Percentiles rank a stretch among this genome's conserved stretches.
Evolutionary conservation across 1,140 invertebrate genomes (phyloP).

Genomic region (Paracyclopina nana): DNA sequence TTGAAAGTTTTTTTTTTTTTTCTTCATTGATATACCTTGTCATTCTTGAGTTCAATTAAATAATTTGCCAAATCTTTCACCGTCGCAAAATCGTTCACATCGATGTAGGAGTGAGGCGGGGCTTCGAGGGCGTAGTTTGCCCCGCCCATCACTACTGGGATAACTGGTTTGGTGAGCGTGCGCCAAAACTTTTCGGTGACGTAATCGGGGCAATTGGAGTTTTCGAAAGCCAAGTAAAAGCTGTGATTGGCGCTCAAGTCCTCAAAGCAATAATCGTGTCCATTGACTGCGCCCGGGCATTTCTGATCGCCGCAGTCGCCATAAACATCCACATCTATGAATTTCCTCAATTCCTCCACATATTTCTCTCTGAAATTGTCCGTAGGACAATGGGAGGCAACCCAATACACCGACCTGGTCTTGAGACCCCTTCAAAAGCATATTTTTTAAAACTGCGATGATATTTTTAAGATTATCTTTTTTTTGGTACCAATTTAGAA

Average conservation of each 20-base stretch:
- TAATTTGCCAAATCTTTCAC: constrained; percentile 23
- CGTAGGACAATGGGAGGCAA: too few relatives aligned
- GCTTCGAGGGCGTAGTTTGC: too few relatives aligned
- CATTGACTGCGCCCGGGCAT: constrained; percentile 19
- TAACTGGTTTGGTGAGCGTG: constrained; percentile 21
- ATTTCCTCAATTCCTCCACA: too few relatives aligned
- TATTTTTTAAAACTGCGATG: too few relatives aligned
- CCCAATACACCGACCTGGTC: too few relatives aligned
- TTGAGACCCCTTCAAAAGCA: too few relatives aligned
- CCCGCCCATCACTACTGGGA: constrained; percentile 25
- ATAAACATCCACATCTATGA: constrained; percentile 31
- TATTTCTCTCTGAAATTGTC: too few relatives aligned
- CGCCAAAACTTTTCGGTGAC: constrained; percentile 29
- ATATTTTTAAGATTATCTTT: too few relatives aligned
- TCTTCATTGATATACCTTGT: too few relatives aligned
- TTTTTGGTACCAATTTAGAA: too few relatives aligned
- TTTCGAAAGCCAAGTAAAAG: constrained; percentile 31
- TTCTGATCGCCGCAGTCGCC: constrained; percentile 26
- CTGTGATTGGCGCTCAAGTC: constrained; percentile 21
- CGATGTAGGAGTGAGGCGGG: constrained; percentile 25
- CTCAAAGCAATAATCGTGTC: too few relatives aligned
- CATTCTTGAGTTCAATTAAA: constrained; percentile 25
- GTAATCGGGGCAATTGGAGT: constrained; percentile 29
- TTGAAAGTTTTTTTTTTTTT: too few relatives aligned
- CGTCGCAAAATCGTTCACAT: constrained; percentile 23